A percentile compares a stretch with the other conserved stretches of the same genome.
These are phyloP conservation scores for Trichonephila clavipes DNA, from an alignment of 1,140 invertebrate genomes.

Conservation along the genomic window DNA sequence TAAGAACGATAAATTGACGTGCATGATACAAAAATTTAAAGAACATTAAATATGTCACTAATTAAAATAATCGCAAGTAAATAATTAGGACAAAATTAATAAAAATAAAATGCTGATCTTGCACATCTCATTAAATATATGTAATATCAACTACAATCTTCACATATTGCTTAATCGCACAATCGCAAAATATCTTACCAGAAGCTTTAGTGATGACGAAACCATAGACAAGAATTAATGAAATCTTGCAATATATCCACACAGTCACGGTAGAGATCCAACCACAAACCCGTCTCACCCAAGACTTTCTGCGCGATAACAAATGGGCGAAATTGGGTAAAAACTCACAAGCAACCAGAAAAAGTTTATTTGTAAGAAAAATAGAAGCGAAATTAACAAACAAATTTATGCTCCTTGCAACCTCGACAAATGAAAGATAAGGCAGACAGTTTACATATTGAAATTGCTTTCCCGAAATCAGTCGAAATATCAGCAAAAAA, in stretches of 20 bases:
- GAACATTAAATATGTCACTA: too few species aligned
- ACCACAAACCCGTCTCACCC: too few species aligned
- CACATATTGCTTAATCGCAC: too few species aligned
- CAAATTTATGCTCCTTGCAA: constrained; percentile 37
- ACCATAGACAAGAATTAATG: background rate
- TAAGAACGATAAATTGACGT: too few species aligned
- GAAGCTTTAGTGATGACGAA: background rate
- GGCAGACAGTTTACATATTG: constrained; percentile 54
- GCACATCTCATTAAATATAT: too few species aligned
- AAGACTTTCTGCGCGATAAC: background rate
- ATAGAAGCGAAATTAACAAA: constrained; percentile 33
- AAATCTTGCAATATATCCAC: background rate
- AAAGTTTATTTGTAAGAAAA: constrained; percentile 19
- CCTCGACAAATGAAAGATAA: constrained; percentile 9
- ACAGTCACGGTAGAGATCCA: too few species aligned
- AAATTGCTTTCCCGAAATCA: constrained; percentile 62
- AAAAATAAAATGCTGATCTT: too few species aligned
- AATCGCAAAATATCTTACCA: background rate
- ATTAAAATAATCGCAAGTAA: too few species aligned
- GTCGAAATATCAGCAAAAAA: constrained; percentile 62
- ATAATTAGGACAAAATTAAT: too few species aligned
- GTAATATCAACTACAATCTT: too few species aligned
- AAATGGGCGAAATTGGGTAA: background rate
- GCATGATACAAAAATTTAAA: too few species aligned
- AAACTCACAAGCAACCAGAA: background rate